Evolutionary conservation across 2,797 vertebrate genomes (phyloP), one percentile per base, ranked within the genome.

Genomic region (Helostoma temminkii): DNA sequence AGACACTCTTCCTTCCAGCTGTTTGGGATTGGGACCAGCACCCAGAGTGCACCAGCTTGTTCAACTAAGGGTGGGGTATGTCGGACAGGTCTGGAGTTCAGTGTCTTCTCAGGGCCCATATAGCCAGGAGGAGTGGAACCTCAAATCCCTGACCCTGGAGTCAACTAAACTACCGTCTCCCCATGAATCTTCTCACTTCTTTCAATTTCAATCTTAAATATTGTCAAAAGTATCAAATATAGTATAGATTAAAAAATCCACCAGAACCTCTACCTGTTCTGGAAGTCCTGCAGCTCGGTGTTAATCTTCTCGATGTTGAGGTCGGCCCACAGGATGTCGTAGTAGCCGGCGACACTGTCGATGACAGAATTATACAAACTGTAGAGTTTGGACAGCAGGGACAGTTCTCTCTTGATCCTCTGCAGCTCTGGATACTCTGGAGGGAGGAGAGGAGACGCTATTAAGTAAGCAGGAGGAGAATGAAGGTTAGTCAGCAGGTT

Each of bases 381-480:
- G 87, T 96, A 96, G 34, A 96, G 93, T 76, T 93, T 96, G 68
- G 94, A 92, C 67, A 95, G 91, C 68, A 96, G 84, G 0, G 86
- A 80, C 22, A 96, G 92, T 50, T 96, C 95, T 58, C 87, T 87
- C 74, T 85, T 94, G 60, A 95, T 95, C 89, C 89, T 91, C 83
- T 95, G 94, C 54, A 96, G 93, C 63, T 95, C 94, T 0, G 93
- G 92, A 73, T 95, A 95, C 45, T 95, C 95, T 96, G 56, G 16
- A 10, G 22, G 48, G 9, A 52, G 2, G 32, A 54, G 0, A 15
- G 0, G 6, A 19, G n/a, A 0, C 0, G 19, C 55, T 2, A 59
- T 25, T 28, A 57, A 0, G 18, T 6, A 56, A 1, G 42, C 0
- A 24, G n/a, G 5, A 3, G 5, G 8, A n/a, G 37, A 36, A 7